Conservation (phyloP, 2,888 invertebrate species). For the Actias luna region DNA sequence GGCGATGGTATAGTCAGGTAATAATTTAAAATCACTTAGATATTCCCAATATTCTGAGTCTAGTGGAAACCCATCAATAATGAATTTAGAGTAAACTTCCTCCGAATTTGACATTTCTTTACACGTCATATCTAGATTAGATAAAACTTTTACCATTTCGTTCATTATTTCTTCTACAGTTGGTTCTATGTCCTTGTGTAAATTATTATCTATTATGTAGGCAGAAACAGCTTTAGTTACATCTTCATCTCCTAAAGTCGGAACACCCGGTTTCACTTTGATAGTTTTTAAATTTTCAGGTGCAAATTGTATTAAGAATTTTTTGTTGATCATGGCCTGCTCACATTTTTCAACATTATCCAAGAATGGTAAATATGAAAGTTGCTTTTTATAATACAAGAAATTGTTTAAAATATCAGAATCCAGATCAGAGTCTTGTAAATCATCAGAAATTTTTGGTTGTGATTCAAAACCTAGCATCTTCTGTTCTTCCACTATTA, state of each 20-base stretch:
- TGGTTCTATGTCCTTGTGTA: constrained; percentile 67
- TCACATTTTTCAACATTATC: constrained; percentile 51
- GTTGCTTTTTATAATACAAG: constrained; percentile 31
- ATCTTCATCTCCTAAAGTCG: constrained; percentile 71
- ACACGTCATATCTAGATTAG: constrained; percentile 54
- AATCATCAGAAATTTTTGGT: constrained; percentile 13
- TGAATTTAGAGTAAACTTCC: constrained; percentile 76
- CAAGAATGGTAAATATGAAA: constrained; percentile 52
- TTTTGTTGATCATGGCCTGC: constrained; percentile 35
- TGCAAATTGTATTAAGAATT: constrained; percentile 53
- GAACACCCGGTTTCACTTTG: constrained; percentile 49
- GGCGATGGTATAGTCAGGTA: constrained; percentile 80
- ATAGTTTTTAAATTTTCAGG: constrained; percentile 52
- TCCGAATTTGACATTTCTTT: constrained; percentile 43
- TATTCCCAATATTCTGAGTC: constrained; percentile 72
- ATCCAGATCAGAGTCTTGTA: constrained; percentile 20
- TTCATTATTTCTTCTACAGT: constrained; percentile 66
- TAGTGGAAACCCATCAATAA: constrained; percentile 82
- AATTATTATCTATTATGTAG: constrained; percentile 60
- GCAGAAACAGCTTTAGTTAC: constrained; percentile 60
- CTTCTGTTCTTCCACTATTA: constrained; percentile 12
- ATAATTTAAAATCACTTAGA: constrained; percentile 61
- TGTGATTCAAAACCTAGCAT: constrained; percentile 8
- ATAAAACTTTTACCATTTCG: constrained; percentile 59
- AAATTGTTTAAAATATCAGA: constrained; percentile 30